Evolutionary conservation across 1,140 invertebrate species (phyloP).

Genomic region (Saccostrea cuccullata): DNA sequence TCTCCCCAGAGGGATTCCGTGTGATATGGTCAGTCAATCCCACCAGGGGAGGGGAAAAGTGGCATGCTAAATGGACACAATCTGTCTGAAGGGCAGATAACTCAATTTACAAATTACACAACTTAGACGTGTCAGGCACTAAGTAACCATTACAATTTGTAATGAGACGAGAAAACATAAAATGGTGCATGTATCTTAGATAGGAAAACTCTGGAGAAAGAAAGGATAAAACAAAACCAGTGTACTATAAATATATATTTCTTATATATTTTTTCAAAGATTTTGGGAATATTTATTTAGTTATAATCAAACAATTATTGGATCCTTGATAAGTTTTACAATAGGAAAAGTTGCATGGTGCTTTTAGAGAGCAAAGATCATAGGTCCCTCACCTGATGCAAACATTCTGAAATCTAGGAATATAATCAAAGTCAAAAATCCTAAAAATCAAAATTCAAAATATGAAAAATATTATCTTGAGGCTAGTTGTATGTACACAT

Average conservation of each 20-base stretch:
- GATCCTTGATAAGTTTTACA: not conserved
- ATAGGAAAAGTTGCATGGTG: not conserved
- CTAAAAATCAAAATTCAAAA: not conserved
- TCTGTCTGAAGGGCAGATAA: constrained; percentile 21
- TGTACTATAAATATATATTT: no score
- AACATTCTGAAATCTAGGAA: constrained; percentile 13
- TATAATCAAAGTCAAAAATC: not conserved
- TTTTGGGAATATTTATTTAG: no score
- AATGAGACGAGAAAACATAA: not conserved
- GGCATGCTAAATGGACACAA: constrained; percentile 29
- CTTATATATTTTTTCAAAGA: no score
- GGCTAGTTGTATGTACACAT: not conserved
- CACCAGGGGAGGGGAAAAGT: not conserved
- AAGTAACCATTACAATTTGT: not conserved
- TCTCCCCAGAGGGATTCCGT: not conserved
- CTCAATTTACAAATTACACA: not conserved
- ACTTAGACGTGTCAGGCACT: not conserved
- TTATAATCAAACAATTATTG: not conserved
- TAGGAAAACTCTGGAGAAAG: not conserved
- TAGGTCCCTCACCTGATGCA: constrained; percentile 19
- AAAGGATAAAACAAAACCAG: not conserved
- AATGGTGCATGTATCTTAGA: not conserved
- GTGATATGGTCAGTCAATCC: constrained; percentile 19
- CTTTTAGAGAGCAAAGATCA: not conserved
- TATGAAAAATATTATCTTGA: not conserved